These are phyloP conservation scores for Toxostoma redivivum DNA, from an alignment of 2,113 vertebrate species.

Conservation along the genomic window DNA sequence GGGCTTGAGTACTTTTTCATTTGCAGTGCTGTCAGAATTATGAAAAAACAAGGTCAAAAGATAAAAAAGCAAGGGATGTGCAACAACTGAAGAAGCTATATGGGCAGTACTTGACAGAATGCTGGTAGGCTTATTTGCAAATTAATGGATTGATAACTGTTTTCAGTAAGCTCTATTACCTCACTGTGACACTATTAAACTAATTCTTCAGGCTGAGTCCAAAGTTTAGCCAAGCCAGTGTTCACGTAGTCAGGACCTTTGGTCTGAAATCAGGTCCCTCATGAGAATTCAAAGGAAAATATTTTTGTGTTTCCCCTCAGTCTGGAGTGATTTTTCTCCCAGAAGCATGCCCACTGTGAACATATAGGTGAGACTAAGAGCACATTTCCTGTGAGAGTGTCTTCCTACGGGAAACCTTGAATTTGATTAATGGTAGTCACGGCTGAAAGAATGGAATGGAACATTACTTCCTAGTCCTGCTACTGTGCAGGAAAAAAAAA, in stretches of 20 bases:
- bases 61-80: background rate
- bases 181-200: background rate
- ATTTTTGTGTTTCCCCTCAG: background rate
- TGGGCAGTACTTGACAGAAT: background rate
- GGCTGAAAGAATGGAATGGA: constrained; percentile 50
- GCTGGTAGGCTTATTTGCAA: background rate
- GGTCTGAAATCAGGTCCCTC: background rate
- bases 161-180: background rate
- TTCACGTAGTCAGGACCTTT: background rate
- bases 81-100: background rate
- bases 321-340: background rate
- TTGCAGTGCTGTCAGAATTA: background rate
- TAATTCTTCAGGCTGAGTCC: background rate
- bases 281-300: background rate
- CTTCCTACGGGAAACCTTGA: constrained; percentile 52
- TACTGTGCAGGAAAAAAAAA: constrained; percentile 39
- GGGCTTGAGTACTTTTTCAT: background rate
- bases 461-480: constrained; percentile 50
- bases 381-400: constrained; percentile 38
- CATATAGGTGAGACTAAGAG: constrained; percentile 32
- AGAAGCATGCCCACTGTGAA: background rate
- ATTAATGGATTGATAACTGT: background rate
- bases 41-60: background rate
- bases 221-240: background rate
- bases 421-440: constrained; percentile 33